These are phyloP conservation scores for Lathamus discolor DNA, from an alignment of 2,113 vertebrate genomes.

Conservation along the genomic window DNA sequence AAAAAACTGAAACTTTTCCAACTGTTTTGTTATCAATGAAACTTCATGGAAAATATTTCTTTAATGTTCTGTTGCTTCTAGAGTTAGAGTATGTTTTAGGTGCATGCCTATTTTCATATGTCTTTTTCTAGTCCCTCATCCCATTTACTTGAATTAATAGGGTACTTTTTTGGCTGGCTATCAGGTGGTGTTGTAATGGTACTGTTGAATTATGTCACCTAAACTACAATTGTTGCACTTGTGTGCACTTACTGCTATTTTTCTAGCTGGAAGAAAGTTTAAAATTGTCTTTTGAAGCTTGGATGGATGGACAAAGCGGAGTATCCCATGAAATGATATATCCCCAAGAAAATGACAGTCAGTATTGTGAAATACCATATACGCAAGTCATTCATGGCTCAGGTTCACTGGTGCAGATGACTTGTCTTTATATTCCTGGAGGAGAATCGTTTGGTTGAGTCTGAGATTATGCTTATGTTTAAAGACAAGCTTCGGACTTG, in stretches of 20 bases:
- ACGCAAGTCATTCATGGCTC: neutral
- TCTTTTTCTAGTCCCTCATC: neutral
- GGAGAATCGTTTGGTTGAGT: neutral
- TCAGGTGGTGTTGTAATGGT: neutral
- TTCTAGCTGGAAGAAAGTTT: neutral
- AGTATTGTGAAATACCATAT: neutral
- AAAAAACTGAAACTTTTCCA: neutral
- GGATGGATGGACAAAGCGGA: neutral
- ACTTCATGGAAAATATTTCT: neutral
- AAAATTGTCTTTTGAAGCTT: neutral
- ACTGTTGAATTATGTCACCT: neutral
- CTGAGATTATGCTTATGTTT: neutral
- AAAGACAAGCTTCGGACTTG: neutral
- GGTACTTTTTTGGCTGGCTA: neutral
- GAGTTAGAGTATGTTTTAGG: neutral
- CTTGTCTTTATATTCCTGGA: neutral
- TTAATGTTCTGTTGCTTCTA: neutral
- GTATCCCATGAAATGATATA: neutral
- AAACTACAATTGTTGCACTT: neutral
- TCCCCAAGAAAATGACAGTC: neutral
- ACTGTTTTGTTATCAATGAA: neutral
- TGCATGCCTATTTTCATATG: neutral
- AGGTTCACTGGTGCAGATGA: neutral
- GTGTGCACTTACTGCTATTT: neutral
- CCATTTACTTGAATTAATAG: neutral